Evolutionary conservation across 2,888 invertebrate species (phyloP), one percentile per base, ranked within the genome.

Genomic region (Ypsolopha sequella): DNA sequence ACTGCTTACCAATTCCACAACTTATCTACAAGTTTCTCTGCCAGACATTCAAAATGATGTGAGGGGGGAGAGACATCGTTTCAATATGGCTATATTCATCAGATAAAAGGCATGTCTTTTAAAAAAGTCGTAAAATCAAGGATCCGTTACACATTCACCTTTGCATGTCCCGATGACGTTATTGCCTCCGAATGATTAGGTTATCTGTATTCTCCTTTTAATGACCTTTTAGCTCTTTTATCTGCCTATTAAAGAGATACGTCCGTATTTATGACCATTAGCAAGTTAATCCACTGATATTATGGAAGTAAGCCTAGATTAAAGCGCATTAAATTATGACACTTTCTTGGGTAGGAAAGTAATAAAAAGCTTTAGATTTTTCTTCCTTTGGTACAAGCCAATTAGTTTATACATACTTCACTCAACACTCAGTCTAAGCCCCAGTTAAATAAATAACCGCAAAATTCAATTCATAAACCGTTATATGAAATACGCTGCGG

Each of bases 401-500:
- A 24, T 24, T 24, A 24, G 43, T 13, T 35, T 34, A 35, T 46
- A 9, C 33, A n/a, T 7, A 7, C 35, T 50, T 44, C 24, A 33
- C 44, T 34, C 8, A 33, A 38, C 45, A 45, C 14, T 51, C 64
- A 62, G 63, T 67, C 68, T 73, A 68, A 71, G 70, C 63, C 68
- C 64, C 64, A 77, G 75, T 76, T 78, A 81, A 79, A 85, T 84
- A 85, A 84, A 84, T 80, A 84, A 86, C 86, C 86, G 77, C 86
- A 85, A 70, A 85, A 84, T 85, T 86, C 86, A 85, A 85, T 86
- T 81, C 75, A 70, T 79, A 74, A 69, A 76, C 86, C 84, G 86
- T 85, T 85, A 85, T 80, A 80, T 24, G 24, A 79, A 82, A 85
- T 82, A 80, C 80, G 75, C 79, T 80, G 62, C 57, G 74, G 80